These are phyloP conservation scores for Ophraella communa DNA, from an alignment of 2,888 invertebrate species.

Conservation along the genomic window DNA sequence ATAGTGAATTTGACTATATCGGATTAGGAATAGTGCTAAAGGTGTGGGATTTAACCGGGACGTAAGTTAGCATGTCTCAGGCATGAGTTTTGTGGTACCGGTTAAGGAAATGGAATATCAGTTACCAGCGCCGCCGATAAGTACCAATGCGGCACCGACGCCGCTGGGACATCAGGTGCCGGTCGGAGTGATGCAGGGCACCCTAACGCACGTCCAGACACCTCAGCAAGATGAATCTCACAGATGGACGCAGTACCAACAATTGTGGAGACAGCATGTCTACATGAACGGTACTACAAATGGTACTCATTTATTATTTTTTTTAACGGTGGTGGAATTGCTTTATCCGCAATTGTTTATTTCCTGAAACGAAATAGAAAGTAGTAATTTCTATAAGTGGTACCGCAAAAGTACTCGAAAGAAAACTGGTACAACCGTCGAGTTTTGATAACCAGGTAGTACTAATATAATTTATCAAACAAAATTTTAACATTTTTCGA, in stretches of 20 bases:
- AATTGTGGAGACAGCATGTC: conserved; percentile 81
- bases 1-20: conserved; percentile 25
- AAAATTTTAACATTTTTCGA: no score
- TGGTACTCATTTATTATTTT: conserved; percentile 15
- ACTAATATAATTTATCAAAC: background rate
- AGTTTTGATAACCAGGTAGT: background rate
- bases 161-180: conserved; percentile 63
- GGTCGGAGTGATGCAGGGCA: conserved; percentile 70
- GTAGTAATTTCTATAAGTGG: background rate
- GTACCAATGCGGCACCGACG: conserved; percentile 54
- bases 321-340: conserved; percentile 20
- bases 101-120: conserved; percentile 62
- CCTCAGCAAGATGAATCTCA: conserved; percentile 62
- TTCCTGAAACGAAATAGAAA: background rate
- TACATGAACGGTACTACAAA: conserved; percentile 73
- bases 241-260: conserved; percentile 76
- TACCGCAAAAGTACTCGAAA: background rate
- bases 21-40: conserved; percentile 35
- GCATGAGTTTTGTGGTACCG: conserved; percentile 61
- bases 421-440: background rate
- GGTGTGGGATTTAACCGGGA: conserved; percentile 47
- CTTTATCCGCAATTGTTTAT: background rate
- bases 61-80: conserved; percentile 55
- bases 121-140: conserved; percentile 62
- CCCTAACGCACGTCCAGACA: conserved; percentile 70